A percentile compares a stretch with the other conserved stretches of the same genome.
phyloP scores from a whole-genome alignment of 1,140 invertebrate species.

The Diorhabda sublineata region DNA sequence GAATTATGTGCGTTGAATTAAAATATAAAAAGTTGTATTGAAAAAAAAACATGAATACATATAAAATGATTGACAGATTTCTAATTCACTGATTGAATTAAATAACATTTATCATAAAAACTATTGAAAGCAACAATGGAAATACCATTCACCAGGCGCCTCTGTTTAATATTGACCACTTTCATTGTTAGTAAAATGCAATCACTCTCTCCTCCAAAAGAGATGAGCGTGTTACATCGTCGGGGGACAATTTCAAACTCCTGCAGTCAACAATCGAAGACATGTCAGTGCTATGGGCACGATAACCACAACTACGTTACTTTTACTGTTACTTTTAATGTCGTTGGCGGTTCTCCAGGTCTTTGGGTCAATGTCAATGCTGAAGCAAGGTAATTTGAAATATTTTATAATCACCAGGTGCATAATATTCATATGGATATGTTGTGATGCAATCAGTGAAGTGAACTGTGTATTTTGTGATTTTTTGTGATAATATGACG shows the following conservation, averaged over 20 bases:
- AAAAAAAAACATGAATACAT: no score
- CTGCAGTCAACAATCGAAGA: neutral
- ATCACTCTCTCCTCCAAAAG: neutral
- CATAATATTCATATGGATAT: neutral
- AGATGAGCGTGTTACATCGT: neutral
- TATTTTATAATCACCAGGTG: neutral
- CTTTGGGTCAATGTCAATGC: neutral
- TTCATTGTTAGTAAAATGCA: neutral
- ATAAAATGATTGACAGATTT: no score
- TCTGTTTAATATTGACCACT: neutral
- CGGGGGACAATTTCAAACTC: neutral
- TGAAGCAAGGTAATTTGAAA: neutral
- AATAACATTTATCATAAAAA: neutral
- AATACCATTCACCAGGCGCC: neutral
- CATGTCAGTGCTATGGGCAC: neutral
- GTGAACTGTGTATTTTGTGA: neutral
- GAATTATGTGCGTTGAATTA: no score
- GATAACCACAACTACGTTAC: neutral
- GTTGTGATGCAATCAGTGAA: neutral
- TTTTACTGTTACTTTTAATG: neutral
- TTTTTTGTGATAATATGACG: no score
- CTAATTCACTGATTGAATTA: no score
- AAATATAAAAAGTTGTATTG: no score
- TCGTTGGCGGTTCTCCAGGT: neutral
- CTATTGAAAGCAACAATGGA: neutral